These are phyloP conservation scores for Echeneis naucrates DNA, from an alignment of 2,797 vertebrate genomes.

Conservation along the genomic window DNA sequence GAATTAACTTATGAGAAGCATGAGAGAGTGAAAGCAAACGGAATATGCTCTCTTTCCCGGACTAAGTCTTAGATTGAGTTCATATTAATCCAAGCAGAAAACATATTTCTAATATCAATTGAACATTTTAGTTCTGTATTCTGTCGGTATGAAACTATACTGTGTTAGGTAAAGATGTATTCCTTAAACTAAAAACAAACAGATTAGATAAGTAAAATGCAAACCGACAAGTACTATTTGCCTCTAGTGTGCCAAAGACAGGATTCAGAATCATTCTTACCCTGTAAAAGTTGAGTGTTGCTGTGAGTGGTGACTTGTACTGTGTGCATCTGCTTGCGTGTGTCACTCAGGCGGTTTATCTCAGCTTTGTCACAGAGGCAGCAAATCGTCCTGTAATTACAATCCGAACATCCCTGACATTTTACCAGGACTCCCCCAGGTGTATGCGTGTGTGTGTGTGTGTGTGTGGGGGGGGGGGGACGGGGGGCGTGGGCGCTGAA, in stretches of 20 bases:
- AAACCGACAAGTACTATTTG: conserved; percentile 32
- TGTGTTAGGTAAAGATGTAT: neutral
- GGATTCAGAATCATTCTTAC: conserved; percentile 44
- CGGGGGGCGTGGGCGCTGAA: conserved; percentile 40
- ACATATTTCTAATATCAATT: neutral
- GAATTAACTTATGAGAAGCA: conserved; percentile 5
- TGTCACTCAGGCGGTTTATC: conserved; percentile 74
- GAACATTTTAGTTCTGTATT: neutral
- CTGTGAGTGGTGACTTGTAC: neutral
- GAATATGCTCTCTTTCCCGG: neutral
- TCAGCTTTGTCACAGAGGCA: conserved; percentile 67
- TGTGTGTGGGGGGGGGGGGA: neutral
- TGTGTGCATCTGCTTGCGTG: conserved; percentile 29
- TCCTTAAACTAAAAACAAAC: neutral
- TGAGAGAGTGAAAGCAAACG: neutral
- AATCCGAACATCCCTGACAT: conserved; percentile 78
- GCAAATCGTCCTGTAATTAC: conserved; percentile 81
- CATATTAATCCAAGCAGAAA: neutral
- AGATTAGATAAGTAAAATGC: neutral
- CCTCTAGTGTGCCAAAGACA: conserved; percentile 36
- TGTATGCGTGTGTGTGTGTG: conserved; percentile 51
- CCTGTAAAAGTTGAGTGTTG: conserved; percentile 55
- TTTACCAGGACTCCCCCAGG: conserved; percentile 74
- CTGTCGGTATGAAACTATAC: neutral
- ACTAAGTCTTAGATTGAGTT: neutral